Conservation (phyloP, 2,113 vertebrate species). For the Crypturellus undulatus region DNA sequence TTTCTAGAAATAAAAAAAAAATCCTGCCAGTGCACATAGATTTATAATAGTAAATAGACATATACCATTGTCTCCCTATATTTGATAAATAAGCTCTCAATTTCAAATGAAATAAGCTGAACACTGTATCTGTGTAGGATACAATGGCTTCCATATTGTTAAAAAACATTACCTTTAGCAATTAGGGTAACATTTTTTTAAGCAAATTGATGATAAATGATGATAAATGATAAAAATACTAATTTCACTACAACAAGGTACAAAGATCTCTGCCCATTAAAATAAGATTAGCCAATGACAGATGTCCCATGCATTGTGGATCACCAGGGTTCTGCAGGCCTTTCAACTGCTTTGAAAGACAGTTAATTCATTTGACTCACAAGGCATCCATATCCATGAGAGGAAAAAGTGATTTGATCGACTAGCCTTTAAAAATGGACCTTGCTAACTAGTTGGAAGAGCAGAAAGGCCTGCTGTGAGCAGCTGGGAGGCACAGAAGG, state of each 20-base stretch:
- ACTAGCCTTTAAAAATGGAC: not conserved
- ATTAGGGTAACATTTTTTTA: not conserved
- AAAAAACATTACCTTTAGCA: not conserved
- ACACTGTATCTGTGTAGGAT: not conserved
- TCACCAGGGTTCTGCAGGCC: not conserved
- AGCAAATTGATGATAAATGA: not conserved
- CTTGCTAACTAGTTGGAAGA: not conserved
- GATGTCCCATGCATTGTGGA: fast-evolving
- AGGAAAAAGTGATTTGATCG: slow-evolving; percentile 7
- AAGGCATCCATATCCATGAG: not conserved
- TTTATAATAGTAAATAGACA: not conserved
- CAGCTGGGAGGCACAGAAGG: not conserved
- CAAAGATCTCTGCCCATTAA: not conserved
- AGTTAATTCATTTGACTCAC: not conserved
- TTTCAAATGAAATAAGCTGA: not conserved
- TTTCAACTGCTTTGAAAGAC: not conserved
- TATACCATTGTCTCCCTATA: not conserved
- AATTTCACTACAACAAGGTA: not conserved
- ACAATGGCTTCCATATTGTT: not conserved
- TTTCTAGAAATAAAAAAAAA: not conserved
- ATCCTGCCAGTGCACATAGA: not conserved
- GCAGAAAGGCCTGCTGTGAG: not conserved
- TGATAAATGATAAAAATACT: not conserved
- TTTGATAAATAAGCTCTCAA: not conserved
- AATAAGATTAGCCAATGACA: not conserved